These are phyloP conservation scores for Polyergus mexicanus DNA, from an alignment of 1,140 invertebrate species.

Conservation along the genomic window DNA sequence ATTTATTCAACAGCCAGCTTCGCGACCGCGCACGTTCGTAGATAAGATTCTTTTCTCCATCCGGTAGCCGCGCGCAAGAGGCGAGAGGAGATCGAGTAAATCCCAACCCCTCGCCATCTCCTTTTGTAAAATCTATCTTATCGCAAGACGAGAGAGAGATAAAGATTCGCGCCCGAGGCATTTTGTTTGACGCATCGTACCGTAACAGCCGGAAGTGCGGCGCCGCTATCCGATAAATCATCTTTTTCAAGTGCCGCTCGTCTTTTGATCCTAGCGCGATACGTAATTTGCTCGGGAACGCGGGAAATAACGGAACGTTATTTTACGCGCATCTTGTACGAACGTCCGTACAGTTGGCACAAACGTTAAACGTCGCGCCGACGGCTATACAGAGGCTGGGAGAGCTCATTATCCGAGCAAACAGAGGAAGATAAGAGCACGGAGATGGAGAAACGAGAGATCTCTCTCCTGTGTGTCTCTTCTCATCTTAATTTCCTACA, in stretches of 20 bases:
- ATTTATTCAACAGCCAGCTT: slow-evolving; percentile 69
- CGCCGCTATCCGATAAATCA: slow-evolving; percentile 47
- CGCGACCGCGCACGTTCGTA: not conserved
- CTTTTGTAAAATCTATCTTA: slow-evolving; percentile 67
- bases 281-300: slow-evolving; percentile 4
- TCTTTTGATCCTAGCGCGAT: slow-evolving; percentile 39
- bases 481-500: slow-evolving; percentile 37
- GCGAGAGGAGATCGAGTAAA: slow-evolving; percentile 19
- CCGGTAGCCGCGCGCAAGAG: not conserved
- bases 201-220: slow-evolving; percentile 37
- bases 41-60: slow-evolving; percentile 69
- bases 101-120: not conserved
- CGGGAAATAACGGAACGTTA: not conserved
- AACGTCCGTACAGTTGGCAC: slow-evolving; percentile 9
- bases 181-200: slow-evolving; percentile 35
- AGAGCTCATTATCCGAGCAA: slow-evolving; percentile 47
- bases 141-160: slow-evolving; percentile 22
- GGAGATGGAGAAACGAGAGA: not conserved
- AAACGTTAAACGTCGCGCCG: slow-evolving; percentile 1
- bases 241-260: slow-evolving; percentile 26
- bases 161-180: slow-evolving; percentile 15
- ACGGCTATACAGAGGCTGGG: not conserved
- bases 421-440: slow-evolving; percentile 42
- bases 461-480: not conserved
- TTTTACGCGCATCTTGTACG: slow-evolving; percentile 19